Evolutionary conservation across 2,113 vertebrate species (phyloP).

Genomic region (Dasyornis broadbenti): DNA sequence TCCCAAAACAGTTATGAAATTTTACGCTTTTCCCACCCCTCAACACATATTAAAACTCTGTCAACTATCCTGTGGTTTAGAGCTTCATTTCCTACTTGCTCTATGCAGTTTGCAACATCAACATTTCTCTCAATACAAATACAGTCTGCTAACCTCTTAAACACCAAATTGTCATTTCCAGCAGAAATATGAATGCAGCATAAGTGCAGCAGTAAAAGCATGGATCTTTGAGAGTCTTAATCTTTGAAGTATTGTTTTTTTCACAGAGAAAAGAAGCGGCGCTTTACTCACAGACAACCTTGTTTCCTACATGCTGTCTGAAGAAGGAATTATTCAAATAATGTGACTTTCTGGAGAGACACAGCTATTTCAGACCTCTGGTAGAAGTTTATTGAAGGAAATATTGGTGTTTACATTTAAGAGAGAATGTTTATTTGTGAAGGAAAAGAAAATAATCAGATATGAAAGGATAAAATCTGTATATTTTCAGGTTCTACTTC

Average conservation of each 20-base stretch:
- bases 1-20: not conserved
- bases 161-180: not conserved
- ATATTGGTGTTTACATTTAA: not conserved
- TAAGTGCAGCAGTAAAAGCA: not conserved
- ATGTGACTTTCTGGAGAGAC: not conserved
- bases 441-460: not conserved
- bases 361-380: not conserved
- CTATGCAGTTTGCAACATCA: not conserved
- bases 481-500: not conserved
- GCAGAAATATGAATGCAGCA: not conserved
- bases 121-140: not conserved
- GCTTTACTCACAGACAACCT: not conserved
- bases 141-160: not conserved
- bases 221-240: not conserved
- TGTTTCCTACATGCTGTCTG: not conserved
- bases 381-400: not conserved
- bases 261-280: not conserved
- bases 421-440: not conserved
- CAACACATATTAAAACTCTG: not conserved
- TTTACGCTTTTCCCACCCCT: not conserved
- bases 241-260: not conserved
- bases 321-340: not conserved
- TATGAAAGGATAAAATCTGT: not conserved
- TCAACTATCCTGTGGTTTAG: not conserved
- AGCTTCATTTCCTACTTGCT: not conserved